These are phyloP conservation scores for Anneissia japonica DNA, from an alignment of 35 echinoderm and acorn worm genomes.

Conservation along the genomic window DNA sequence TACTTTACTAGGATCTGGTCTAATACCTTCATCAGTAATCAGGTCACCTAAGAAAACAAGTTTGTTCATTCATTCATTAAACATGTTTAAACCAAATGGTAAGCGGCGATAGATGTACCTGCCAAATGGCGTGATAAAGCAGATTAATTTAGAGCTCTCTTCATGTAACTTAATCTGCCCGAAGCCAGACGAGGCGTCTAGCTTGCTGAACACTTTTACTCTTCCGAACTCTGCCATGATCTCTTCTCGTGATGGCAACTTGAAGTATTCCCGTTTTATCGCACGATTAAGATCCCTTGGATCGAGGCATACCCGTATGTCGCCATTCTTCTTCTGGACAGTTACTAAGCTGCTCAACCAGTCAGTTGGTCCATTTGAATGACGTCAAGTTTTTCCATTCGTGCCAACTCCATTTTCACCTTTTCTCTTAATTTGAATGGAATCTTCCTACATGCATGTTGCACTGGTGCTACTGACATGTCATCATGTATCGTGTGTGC, in stretches of 20 bases:
- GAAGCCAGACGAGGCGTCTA: conserved; percentile 17
- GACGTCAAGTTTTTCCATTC: conserved; percentile 45
- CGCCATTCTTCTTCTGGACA: conserved; percentile 28
- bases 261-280: conserved; percentile 33
- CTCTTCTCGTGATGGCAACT: conserved; percentile 37
- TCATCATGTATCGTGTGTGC: background rate
- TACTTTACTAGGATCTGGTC: conserved; percentile 21
- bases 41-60: conserved; percentile 10
- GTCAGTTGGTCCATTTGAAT: conserved; percentile 43
- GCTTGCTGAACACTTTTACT: conserved; percentile 28
- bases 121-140: conserved; percentile 21
- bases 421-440: conserved; percentile 47
- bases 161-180: conserved; percentile 36
- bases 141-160: background rate
- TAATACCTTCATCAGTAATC: conserved; percentile 9
- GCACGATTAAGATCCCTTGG: conserved; percentile 48
- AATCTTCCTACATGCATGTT: conserved; percentile 31
- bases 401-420: conserved; percentile 42
- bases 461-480: conserved; percentile 13
- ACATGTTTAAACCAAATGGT: conserved; percentile 29
- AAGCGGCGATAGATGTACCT: conserved; percentile 8
- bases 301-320: conserved; percentile 34
- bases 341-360: conserved; percentile 45
- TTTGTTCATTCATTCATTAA: conserved; percentile 19
- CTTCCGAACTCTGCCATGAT: conserved; percentile 11